Base-by-base conservation (phyloP, 2,113 vertebrate species). In the Clinocottus analis region DNA sequence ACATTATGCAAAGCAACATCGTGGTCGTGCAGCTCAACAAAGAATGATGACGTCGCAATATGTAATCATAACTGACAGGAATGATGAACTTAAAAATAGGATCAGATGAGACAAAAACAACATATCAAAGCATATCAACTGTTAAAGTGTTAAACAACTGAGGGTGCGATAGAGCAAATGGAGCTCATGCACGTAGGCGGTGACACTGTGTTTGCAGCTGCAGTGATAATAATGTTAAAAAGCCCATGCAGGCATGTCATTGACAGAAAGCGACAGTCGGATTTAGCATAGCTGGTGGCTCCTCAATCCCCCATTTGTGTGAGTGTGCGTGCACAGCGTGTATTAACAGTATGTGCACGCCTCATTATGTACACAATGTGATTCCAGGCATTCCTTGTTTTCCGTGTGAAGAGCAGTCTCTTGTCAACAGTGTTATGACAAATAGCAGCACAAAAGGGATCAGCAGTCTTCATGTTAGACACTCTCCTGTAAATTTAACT, bases 371-470 rank as follows among this genome's bases (percentile, higher is more conserved):
- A 80, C 62, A 80, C 80, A 64, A 47, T 83, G 70, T 75, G 67
- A 77, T 79, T 79, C 53, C 45, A 73, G 66, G 66, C 68, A 43
- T 77, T 77, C 31, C 49, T 79, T 70, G 73, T 75, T 69, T 13
- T 77, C 64, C 60, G 77, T 68, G 70, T 33, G 60, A 68, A 45
- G 65, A 43, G 75, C 66, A 83, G 82, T 77, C 85, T 72, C 80
- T 86, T 87, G 91, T 94, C 91, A 83, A 86, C 84, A 80, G 74
- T 75, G 85, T 85, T 85, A 31, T 88, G 85, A 90, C 88, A 91
- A 88, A 91, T 90, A 84, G 83, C 84, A 65, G 81, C 45, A 91
- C 91, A 91, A 92, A 88, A 75, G 88, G 73, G 85, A 89, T 91
- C 85, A 88, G 87, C 60, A 75, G 89, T 79, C 84, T 77, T 83